Percentiles rank a stretch among this genome's conserved stretches.
phyloP scores from a whole-genome alignment of 2,113 vertebrate species.

The Corythornis cristatus region DNA sequence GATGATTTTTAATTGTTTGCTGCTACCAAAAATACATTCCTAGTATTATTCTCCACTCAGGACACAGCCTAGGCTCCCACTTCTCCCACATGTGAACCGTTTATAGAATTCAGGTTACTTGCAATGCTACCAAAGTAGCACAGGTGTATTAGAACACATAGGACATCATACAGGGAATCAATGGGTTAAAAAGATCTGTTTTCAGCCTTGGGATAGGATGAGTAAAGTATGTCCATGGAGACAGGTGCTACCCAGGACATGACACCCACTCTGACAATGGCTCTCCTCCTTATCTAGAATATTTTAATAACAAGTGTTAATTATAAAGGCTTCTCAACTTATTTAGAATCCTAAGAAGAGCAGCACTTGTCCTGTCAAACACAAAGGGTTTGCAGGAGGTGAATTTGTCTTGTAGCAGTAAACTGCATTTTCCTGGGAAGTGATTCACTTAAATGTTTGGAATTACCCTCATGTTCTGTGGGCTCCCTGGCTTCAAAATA shows the following conservation, averaged over 20 bases:
- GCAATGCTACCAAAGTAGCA: background rate
- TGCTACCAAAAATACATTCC: background rate
- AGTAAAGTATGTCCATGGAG: slow-evolving; percentile 34
- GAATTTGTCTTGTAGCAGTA: background rate
- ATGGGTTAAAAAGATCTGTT: slow-evolving; percentile 23
- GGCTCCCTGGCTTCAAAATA: background rate
- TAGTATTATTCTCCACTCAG: background rate
- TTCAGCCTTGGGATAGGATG: background rate
- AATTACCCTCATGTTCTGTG: accelerated
- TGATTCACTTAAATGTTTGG: slow-evolving; percentile 10
- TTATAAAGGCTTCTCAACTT: slow-evolving; percentile 53
- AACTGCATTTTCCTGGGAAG: background rate
- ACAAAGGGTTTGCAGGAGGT: background rate
- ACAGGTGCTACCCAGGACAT: accelerated
- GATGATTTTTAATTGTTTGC: background rate
- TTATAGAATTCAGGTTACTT: background rate
- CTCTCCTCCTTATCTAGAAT: slow-evolving; percentile 25
- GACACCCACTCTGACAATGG: background rate
- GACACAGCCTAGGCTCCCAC: background rate
- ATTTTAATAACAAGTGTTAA: slow-evolving; percentile 58
- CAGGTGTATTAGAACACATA: background rate
- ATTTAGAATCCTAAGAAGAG: slow-evolving; percentile 51
- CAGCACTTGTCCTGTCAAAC: background rate
- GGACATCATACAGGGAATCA: background rate
- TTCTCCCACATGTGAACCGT: accelerated